Percentiles rank a stretch among this genome's conserved stretches.
phyloP scores from a whole-genome alignment of 2,113 vertebrate genomes.

The Emydocephalus ijimae region DNA sequence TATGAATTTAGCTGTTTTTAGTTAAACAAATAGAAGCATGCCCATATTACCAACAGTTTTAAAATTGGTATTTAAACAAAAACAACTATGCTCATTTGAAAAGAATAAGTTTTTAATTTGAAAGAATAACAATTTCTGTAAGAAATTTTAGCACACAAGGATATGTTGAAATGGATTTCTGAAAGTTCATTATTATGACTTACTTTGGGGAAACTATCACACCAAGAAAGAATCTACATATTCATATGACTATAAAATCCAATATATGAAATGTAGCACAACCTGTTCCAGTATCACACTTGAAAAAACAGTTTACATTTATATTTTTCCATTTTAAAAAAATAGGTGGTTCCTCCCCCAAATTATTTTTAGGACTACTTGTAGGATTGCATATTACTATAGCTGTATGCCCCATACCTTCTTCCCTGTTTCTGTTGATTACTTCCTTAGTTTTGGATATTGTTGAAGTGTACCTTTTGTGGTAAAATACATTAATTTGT shows the following conservation, averaged over 20 bases:
- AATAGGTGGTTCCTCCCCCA: background rate
- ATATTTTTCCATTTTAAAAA: conserved; percentile 47
- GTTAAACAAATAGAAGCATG: rapidly evolving
- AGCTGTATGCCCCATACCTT: background rate
- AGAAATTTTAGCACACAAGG: conserved; percentile 21
- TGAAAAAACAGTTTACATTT: conserved; percentile 44
- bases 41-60: rapidly evolving
- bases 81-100: background rate
- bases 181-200: conserved; percentile 36
- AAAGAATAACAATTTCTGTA: conserved; percentile 36
- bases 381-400: background rate
- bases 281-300: conserved; percentile 54
- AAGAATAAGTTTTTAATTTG: conserved; percentile 12
- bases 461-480: background rate
- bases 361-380: conserved; percentile 4
- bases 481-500: background rate
- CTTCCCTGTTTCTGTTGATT: background rate
- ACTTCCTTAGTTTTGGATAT: background rate
- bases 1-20: rapidly evolving
- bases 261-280: conserved; percentile 59
- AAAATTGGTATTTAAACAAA: background rate
- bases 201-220: conserved; percentile 67
- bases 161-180: conserved; percentile 31
- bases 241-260: conserved; percentile 61
- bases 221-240: conserved; percentile 66